phyloP scores from a whole-genome alignment of 2,888 invertebrate species.

The Dasypolia templi region DNA sequence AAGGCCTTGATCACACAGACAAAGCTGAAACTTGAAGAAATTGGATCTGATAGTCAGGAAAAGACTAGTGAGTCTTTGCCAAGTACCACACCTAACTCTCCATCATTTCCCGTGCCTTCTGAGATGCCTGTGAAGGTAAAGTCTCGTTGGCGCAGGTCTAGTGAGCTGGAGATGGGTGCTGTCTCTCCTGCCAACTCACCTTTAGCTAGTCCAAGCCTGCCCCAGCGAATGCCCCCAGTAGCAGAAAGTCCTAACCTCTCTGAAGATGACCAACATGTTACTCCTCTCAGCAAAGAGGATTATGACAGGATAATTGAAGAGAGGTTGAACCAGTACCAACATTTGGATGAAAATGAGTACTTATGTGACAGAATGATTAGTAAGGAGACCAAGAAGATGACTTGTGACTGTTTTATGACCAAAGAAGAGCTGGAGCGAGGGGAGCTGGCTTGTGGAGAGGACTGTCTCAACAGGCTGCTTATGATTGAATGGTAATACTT shows the following conservation, averaged over 20 bases:
- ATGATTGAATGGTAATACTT: slow-evolving; percentile 97
- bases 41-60: slow-evolving; percentile 90
- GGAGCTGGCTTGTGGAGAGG: slow-evolving; percentile 97
- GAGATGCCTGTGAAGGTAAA: slow-evolving; percentile 95
- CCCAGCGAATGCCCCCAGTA: slow-evolving; percentile 75
- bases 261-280: slow-evolving; percentile 72
- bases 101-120: slow-evolving; percentile 86
- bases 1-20: slow-evolving; percentile 88
- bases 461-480: slow-evolving; percentile 98
- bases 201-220: slow-evolving; percentile 82
- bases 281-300: slow-evolving; percentile 81
- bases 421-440: slow-evolving; percentile 96
- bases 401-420: slow-evolving; percentile 98
- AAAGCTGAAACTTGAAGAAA: slow-evolving; percentile 90
- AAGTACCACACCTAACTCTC: slow-evolving; percentile 80
- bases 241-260: slow-evolving; percentile 73
- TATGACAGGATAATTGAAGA: slow-evolving; percentile 89
- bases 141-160: slow-evolving; percentile 94
- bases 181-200: slow-evolving; percentile 85
- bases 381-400: slow-evolving; percentile 98
- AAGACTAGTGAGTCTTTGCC: slow-evolving; percentile 75
- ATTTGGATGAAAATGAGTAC: slow-evolving; percentile 96
- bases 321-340: slow-evolving; percentile 93
- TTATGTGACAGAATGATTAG: slow-evolving; percentile 95
- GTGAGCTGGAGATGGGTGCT: slow-evolving; percentile 93